Conservation (phyloP, 2,797 vertebrate species). For the Cyprinodon diabolis region DNA sequence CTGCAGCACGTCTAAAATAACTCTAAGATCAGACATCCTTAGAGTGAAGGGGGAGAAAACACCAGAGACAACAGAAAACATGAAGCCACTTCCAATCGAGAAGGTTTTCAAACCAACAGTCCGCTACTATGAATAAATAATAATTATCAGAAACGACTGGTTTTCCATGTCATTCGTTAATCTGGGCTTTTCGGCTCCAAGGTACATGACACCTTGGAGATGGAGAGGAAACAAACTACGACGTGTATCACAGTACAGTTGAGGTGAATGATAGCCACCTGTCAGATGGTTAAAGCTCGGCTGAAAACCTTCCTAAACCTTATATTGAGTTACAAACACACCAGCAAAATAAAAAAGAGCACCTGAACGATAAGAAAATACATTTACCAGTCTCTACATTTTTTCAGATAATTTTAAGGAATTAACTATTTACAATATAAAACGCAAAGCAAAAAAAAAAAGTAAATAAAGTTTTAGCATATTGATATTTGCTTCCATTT, state of each 20-base stretch:
- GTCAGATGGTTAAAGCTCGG: not conserved
- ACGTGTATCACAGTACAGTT: not conserved
- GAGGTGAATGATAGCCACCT: not conserved
- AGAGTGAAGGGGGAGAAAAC: not conserved
- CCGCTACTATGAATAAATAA: not conserved
- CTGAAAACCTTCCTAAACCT: too few species aligned
- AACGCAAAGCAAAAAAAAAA: too few species aligned
- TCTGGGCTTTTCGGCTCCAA: too few species aligned
- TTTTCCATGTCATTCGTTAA: too few species aligned
- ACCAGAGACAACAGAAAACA: not conserved
- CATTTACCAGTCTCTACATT: too few species aligned
- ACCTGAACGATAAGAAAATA: not conserved
- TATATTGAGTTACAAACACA: too few species aligned
- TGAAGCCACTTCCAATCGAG: not conserved
- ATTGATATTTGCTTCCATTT: too few species aligned
- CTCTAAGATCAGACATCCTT: not conserved
- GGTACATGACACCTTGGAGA: too few species aligned
- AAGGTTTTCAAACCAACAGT: not conserved
- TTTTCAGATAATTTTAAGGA: not conserved
- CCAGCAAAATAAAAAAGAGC: not conserved
- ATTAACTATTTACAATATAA: not conserved
- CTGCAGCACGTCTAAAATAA: not conserved
- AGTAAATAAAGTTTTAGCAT: too few species aligned
- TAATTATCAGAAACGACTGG: too few species aligned
- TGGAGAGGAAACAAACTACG: too few species aligned